phyloP scores from a whole-genome alignment of 2,888 invertebrate genomes.

The Cerceris rybyensis region DNA sequence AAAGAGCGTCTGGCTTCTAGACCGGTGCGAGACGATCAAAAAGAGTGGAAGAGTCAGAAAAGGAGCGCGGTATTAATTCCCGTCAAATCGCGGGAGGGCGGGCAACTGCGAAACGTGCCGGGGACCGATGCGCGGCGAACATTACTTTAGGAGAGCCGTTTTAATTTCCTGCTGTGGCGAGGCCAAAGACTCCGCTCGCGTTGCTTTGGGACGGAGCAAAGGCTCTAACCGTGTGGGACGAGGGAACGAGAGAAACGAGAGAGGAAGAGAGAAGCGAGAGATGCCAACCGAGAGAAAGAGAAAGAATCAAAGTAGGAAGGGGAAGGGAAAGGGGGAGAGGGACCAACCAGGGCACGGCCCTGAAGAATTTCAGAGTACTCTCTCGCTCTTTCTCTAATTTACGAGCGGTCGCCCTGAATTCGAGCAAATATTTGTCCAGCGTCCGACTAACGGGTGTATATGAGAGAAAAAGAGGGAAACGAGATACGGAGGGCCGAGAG shows the following conservation, averaged over 20 bases:
- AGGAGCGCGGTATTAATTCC: too few relatives aligned
- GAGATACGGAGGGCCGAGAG: slow-evolving; percentile 24
- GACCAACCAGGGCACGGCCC: slow-evolving; percentile 32
- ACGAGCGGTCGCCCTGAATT: slow-evolving; percentile 67
- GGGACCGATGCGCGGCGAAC: slow-evolving; percentile 13
- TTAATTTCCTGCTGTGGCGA: slow-evolving; percentile 54
- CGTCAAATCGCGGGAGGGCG: not conserved
- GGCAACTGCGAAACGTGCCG: slow-evolving; percentile 6
- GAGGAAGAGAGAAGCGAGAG: slow-evolving; percentile 16
- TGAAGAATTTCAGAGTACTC: slow-evolving; percentile 60
- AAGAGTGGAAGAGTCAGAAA: too few relatives aligned
- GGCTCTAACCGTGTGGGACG: slow-evolving; percentile 37
- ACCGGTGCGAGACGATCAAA: too few relatives aligned
- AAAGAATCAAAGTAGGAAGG: not conserved
- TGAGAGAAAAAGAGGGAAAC: slow-evolving; percentile 31
- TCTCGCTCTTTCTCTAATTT: slow-evolving; percentile 62
- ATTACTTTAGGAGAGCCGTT: slow-evolving; percentile 38
- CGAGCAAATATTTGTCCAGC: slow-evolving; percentile 73
- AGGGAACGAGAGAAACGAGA: slow-evolving; percentile 3
- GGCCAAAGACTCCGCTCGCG: slow-evolving; percentile 37
- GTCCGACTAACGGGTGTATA: slow-evolving; percentile 67
- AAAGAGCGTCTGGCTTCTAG: too few relatives aligned
- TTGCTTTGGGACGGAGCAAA: slow-evolving; percentile 20
- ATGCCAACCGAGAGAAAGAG: slow-evolving; percentile 4
- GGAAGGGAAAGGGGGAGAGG: slow-evolving; percentile 1